Conservation (phyloP, 2,113 vertebrate genomes). For the Rana temporaria region DNA sequence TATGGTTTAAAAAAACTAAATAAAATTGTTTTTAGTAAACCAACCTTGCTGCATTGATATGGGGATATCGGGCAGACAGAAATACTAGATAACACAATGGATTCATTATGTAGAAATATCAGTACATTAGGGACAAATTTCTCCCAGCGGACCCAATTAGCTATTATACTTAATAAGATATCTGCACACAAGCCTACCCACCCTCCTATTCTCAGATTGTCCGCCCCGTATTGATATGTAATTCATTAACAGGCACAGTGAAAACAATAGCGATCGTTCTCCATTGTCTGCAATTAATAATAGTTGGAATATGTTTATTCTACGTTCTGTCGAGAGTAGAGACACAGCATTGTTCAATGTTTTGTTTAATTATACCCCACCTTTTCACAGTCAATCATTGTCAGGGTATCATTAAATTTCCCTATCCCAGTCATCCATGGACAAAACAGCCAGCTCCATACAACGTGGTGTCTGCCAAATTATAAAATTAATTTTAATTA, state of each 20-base stretch:
- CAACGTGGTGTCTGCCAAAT: neutral
- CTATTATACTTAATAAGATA: neutral
- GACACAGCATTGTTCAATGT: neutral
- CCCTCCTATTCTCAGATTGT: neutral
- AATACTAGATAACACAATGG: no score
- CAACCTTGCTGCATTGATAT: no score
- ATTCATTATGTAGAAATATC: no score
- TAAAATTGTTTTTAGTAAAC: no score
- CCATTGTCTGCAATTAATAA: neutral
- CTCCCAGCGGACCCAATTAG: no score
- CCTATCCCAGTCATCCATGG: neutral
- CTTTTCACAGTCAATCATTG: neutral
- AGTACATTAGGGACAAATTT: no score
- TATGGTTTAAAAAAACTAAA: no score
- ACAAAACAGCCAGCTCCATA: neutral
- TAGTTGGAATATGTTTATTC: neutral
- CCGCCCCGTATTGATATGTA: neutral
- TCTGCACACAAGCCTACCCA: no score
- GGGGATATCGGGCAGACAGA: no score
- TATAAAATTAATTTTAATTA: neutral
- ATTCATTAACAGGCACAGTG: neutral
- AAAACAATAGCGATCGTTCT: neutral
- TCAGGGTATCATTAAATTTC: neutral
- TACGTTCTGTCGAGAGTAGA: neutral
- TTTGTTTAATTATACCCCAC: conserved; percentile 12